Evolutionary conservation across 2,888 invertebrate species (phyloP).

Genomic region (Ophraella communa): DNA sequence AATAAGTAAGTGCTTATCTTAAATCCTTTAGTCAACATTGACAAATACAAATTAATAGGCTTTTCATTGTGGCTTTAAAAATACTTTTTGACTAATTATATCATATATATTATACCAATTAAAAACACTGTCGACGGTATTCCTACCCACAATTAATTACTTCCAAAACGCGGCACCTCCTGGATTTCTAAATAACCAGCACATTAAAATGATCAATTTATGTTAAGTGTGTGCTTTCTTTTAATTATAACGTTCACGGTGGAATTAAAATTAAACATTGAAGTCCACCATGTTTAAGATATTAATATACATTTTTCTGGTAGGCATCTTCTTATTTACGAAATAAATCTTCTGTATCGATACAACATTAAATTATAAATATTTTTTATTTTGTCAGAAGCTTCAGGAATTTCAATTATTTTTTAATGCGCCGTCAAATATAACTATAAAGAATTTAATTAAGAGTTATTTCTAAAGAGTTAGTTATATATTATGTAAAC

Average conservation of each 20-base stretch:
- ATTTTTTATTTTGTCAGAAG: constrained; percentile 7
- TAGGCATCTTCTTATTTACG: not conserved
- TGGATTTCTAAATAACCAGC: not conserved
- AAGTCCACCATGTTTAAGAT: not conserved
- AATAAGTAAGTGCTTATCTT: not conserved
- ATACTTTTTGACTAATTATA: not conserved
- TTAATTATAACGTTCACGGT: not conserved
- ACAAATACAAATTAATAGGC: not conserved
- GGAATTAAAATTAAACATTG: not conserved
- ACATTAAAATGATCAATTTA: constrained; percentile 7
- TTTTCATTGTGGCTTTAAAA: not conserved
- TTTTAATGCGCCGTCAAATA: not conserved
- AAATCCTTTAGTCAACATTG: not conserved
- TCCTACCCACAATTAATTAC: constrained; percentile 1
- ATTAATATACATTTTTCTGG: not conserved
- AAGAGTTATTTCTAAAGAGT: not conserved
- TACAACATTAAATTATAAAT: not conserved
- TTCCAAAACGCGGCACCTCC: constrained; percentile 1
- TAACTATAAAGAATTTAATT: not conserved
- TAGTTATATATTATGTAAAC: not conserved
- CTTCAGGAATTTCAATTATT: constrained; percentile 10
- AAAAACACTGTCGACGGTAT: constrained; percentile 2
- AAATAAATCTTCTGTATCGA: constrained; percentile 1
- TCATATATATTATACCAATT: constrained; percentile 1
- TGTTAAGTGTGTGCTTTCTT: not conserved